Base-by-base conservation (phyloP, 2,797 vertebrate genomes). In the Vespertilio murinus region DNA sequence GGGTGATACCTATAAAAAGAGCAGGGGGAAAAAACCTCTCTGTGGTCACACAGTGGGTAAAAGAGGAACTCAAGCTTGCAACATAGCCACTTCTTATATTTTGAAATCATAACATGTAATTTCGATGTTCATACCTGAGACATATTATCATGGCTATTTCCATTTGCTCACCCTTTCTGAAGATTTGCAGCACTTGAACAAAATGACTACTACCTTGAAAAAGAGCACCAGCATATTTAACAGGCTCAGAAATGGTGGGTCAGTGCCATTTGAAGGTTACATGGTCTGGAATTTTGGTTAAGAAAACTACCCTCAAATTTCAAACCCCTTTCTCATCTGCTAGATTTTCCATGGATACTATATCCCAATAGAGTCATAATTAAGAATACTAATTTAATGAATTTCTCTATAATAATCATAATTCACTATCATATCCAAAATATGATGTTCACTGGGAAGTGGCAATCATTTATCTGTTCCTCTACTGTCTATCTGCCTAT, bases 401-500 rank as follows among this genome's bases (percentile, higher is more conserved):
- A 97, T 91, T 97, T 97, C 92, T 78, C 78, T 93, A 96, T 11
- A 75, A 89, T 88, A 52, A 94, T 65, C 71, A 96, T 42, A 73
- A 96, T 94, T 81, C 69, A 65, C 52, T 88, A 82, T 47, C 96
- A 96, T 61, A 96, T 22, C 74, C 80, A 89, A 97, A 98, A 95
- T 86, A 96, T 40, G 89, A 96, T 94, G 98, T 98, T 97, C 85
- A 90, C 84, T 6, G 2, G 74, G 84, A 94, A 98, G 97, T 95
- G 94, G 97, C 97, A 97, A 98, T 98, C 94, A 96, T 96, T 97
- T 97, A 97, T 90, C 77, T 91, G 91, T 95, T 94, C 81, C 78
- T 97, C 96, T 97, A 89, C 97, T 98, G 97, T 98, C 98, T 98
- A 96, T 97, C 97, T 98, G 97, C 96, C 98, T 98, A 97, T 97